Percentiles rank a stretch among this genome's conserved stretches.
Conservation (phyloP, 2,113 vertebrate genomes). For the Felis chaus region DNA sequence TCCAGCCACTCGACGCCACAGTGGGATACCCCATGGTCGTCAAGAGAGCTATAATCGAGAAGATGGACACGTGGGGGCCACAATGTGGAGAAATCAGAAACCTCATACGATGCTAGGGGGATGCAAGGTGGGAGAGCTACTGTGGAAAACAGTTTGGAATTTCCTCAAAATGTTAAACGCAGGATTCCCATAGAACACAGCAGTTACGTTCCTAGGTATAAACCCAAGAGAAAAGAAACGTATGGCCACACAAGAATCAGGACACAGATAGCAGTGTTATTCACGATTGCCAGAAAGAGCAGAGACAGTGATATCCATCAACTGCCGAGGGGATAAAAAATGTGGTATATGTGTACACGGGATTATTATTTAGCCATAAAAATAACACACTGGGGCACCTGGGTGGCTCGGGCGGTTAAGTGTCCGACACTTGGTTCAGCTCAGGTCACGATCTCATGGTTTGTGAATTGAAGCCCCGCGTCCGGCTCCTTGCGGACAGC, state of each 20-base stretch:
- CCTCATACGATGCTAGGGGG: background rate
- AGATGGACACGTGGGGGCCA: background rate
- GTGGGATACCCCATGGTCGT: background rate
- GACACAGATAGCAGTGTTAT: background rate
- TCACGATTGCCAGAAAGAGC: background rate
- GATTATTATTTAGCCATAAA: background rate
- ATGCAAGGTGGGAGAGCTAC: background rate
- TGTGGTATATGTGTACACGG: fast-evolving
- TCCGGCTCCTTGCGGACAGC: no score
- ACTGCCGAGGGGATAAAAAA: background rate
- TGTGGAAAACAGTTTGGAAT: background rate
- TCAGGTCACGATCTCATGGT: no score
- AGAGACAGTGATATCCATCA: background rate
- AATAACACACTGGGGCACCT: background rate
- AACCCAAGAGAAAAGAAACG: background rate
- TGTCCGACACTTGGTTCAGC: no score
- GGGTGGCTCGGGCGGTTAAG: no score
- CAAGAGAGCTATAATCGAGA: background rate
- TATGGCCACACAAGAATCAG: background rate
- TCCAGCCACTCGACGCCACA: background rate
- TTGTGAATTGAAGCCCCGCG: no score
- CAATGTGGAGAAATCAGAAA: background rate
- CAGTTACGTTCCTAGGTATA: no score
- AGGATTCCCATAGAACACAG: background rate
- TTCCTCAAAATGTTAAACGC: background rate